Evolutionary conservation across 2,113 vertebrate species (phyloP).

Genomic region (Nycticryphes semicollaris): DNA sequence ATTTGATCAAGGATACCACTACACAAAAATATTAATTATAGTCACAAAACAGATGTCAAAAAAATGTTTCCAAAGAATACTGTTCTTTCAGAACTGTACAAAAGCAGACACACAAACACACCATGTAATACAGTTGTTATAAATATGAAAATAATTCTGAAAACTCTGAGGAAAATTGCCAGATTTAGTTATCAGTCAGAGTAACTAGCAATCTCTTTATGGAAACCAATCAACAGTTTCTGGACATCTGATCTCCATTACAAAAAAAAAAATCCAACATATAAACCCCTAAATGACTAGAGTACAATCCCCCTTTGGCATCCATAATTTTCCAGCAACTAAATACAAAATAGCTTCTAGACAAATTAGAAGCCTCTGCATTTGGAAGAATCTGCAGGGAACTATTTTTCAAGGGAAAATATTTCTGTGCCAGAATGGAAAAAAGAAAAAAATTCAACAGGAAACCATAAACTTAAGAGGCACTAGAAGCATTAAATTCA

Average conservation of each 20-base stretch:
- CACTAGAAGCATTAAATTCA: background rate
- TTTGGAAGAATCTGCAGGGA: conserved; percentile 31
- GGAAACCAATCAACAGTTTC: conserved; percentile 4
- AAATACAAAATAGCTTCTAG: conserved; percentile 39
- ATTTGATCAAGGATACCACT: background rate
- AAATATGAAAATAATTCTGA: background rate
- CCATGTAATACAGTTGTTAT: background rate
- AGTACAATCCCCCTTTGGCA: background rate
- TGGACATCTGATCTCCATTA: conserved; percentile 25
- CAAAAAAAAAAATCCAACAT: background rate
- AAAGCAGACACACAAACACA: background rate
- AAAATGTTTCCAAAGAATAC: background rate
- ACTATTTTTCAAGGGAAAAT: conserved; percentile 54
- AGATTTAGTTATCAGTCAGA: background rate
- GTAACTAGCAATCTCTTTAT: background rate
- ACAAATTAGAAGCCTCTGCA: conserved; percentile 30
- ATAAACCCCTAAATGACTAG: conserved; percentile 9
- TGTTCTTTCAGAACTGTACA: background rate
- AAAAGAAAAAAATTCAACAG: background rate
- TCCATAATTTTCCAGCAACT: conserved; percentile 44
- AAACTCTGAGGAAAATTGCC: background rate
- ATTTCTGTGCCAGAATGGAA: background rate
- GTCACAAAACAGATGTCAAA: background rate
- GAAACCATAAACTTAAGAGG: conserved; percentile 3
- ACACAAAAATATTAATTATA: background rate